These are phyloP conservation scores for Coboldia fuscipes DNA, from an alignment of 1,140 invertebrate species.

Conservation along the genomic window DNA sequence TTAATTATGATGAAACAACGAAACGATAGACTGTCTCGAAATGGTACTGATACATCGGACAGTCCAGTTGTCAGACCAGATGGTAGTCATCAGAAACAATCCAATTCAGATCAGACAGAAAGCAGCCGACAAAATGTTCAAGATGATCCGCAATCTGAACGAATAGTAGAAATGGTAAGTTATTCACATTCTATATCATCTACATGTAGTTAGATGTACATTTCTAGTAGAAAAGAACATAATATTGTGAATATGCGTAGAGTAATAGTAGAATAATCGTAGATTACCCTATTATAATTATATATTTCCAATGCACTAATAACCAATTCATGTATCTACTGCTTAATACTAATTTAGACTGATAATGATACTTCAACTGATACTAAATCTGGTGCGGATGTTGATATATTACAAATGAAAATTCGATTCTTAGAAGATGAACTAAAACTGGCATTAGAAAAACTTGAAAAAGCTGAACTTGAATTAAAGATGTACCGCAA, in stretches of 20 bases:
- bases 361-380: slow-evolving; percentile 20
- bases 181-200: background rate
- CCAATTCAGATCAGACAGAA: background rate
- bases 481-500: slow-evolving; percentile 6
- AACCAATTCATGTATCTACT: background rate
- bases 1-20: slow-evolving; percentile 18
- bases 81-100: background rate
- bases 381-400: slow-evolving; percentile 21
- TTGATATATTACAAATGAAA: slow-evolving; percentile 21
- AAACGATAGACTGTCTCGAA: slow-evolving; percentile 17
- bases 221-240: background rate
- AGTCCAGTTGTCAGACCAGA: background rate
- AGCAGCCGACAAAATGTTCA: background rate
- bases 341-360: slow-evolving; percentile 13
- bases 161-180: slow-evolving; percentile 20
- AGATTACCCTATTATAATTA: background rate
- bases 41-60: slow-evolving; percentile 9
- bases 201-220: background rate
- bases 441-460: slow-evolving; percentile 10
- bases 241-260: background rate
- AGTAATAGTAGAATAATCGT: background rate
- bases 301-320: background rate
- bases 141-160: slow-evolving; percentile 12
- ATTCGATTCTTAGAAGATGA: slow-evolving; percentile 20
- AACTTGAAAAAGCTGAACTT: slow-evolving; percentile 16